Evolutionary conservation across 2,888 invertebrate genomes (phyloP), one percentile per base, ranked within the genome.

Genomic region (Homarus gammarus): DNA sequence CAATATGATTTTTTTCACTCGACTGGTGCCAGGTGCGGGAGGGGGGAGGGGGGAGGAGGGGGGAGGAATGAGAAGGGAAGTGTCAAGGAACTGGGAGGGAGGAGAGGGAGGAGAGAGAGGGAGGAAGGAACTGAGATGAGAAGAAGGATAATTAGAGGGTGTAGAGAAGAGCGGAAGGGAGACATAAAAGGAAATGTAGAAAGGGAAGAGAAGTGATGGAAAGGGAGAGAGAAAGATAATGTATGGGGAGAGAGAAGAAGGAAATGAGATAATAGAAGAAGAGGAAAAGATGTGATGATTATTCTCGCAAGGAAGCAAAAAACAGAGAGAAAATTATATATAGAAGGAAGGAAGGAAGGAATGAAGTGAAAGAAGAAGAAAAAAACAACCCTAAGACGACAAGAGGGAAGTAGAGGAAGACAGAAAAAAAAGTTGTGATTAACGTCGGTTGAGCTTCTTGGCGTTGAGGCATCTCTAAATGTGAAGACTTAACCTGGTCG

Each of bases 341-440:
- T n/a, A n/a, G 6, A 10, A 44, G 10, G 5, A 44, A 44, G 10
- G 5, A 44, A 10, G 5, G 44, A 75, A 75, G n/a, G 40, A 40
- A 40, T 0, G 8, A 22, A 40, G 31, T n/a, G 1, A 18, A 31
- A 44, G 12, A 49, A 44, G 44, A 49, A 12, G 31, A 18, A 31
- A n/a, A 44, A 31, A 27, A 31, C n/a, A 44, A 44, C n/a, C 27
- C 40, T 40, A 75, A n/a, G 38, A 22, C 44, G 12, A 75, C 5
- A 0, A 6, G 75, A 75, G 75, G 40, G 75, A 75, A 40, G 40
- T 36, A 75, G 75, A 75, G 75, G 40, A 40, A 75, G 75, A 75
- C 38, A 75, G 75, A 75, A 40, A 75, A 40, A 75, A n/a, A n/a
- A n/a, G n/a, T n/a, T n/a, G n/a, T n/a, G n/a, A n/a, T n/a, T n/a